phyloP scores from a whole-genome alignment of 2,888 invertebrate species.

The Netelia virgata region DNA sequence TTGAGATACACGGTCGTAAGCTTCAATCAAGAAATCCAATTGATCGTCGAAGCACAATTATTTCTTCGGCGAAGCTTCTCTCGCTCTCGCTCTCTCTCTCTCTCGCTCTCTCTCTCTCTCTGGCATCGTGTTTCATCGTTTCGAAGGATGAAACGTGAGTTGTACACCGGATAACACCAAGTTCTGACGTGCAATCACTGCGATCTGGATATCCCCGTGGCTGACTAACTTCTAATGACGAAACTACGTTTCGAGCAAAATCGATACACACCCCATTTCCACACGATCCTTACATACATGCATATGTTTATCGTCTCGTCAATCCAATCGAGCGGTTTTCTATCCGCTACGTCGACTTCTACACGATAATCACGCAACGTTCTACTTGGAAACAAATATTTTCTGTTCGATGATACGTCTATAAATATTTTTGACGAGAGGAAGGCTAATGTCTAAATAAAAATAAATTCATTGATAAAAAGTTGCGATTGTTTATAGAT shows the following conservation, averaged over 20 bases:
- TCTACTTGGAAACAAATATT: constrained; percentile 57
- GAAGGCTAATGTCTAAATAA: too few species aligned
- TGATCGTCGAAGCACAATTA: constrained; percentile 17
- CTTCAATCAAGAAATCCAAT: constrained; percentile 42
- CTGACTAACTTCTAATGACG: constrained; percentile 33
- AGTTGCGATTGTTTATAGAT: background rate
- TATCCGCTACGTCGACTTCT: background rate
- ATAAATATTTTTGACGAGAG: background rate
- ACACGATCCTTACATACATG: constrained; percentile 3
- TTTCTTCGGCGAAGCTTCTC: constrained; percentile 16
- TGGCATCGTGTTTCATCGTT: constrained; percentile 10
- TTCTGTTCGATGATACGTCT: constrained; percentile 36
- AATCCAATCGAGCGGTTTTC: constrained; percentile 35
- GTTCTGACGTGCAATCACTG: constrained; percentile 68
- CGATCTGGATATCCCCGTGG: constrained; percentile 58
- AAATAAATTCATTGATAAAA: background rate
- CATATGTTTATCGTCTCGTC: constrained; percentile 24
- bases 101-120: constrained; percentile 1
- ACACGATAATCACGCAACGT: constrained; percentile 39
- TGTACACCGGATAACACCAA: constrained; percentile 49
- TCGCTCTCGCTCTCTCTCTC: background rate
- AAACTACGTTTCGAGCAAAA: constrained; percentile 51
- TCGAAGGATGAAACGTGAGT: background rate
- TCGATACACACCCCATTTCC: constrained; percentile 49
- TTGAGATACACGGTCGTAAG: background rate